Evolutionary conservation across 1,140 invertebrate genomes (phyloP).

Genomic region (Drosophila takahashii): DNA sequence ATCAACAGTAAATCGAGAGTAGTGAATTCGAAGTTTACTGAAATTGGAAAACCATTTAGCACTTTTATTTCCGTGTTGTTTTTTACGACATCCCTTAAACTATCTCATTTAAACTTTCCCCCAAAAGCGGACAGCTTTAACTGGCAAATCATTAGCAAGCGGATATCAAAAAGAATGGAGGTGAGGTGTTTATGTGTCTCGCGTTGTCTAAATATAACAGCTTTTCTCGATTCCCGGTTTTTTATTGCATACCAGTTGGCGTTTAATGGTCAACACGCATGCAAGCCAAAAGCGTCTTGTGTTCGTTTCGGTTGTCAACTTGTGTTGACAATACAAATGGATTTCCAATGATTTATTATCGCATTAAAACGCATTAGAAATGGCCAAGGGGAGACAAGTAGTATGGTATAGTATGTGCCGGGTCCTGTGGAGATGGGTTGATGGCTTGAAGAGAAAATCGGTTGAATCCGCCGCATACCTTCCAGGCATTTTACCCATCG

Average conservation of each 20-base stretch:
- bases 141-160: conserved; percentile 46
- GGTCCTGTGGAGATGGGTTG: not conserved
- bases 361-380: conserved; percentile 79
- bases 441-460: not conserved
- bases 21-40: not conserved
- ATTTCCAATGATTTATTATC: conserved; percentile 82
- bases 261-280: conserved; percentile 69
- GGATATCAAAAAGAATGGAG: not conserved
- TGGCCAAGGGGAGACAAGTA: conserved; percentile 7
- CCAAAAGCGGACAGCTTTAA: not conserved
- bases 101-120: not conserved
- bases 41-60: not conserved
- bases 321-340: conserved; percentile 84
- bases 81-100: conserved; percentile 1
- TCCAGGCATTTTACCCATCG: conserved; percentile 17
- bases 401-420: not conserved
- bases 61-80: not conserved
- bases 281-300: conserved; percentile 44
- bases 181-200: conserved; percentile 67
- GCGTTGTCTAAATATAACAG: conserved; percentile 55
- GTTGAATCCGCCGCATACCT: conserved; percentile 22
- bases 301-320: conserved; percentile 62
- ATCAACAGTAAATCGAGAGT: not conserved
- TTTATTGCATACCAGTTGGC: conserved; percentile 62
- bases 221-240: conserved; percentile 48